phyloP scores from a whole-genome alignment of 2,888 invertebrate genomes.

The Agrochola litura region DNA sequence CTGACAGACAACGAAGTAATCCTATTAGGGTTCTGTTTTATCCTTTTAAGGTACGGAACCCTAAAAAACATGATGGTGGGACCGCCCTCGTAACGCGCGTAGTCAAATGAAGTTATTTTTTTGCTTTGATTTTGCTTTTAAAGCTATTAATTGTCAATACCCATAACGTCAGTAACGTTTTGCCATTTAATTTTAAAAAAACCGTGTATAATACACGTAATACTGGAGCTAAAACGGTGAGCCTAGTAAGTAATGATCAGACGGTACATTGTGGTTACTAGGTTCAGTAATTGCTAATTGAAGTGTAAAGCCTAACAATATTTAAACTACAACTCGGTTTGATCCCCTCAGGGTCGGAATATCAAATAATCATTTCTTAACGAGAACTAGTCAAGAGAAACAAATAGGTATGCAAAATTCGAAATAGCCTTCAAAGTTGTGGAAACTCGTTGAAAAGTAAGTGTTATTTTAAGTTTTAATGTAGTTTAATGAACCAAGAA shows the following conservation, averaged over 20 bases:
- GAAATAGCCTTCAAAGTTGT: conserved; percentile 2
- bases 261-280: conserved; percentile 10
- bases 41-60: no score
- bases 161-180: no score
- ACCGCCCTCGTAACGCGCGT: no score
- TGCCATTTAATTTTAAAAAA: background rate
- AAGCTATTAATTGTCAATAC: no score
- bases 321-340: conserved; percentile 17
- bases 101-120: background rate
- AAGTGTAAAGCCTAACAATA: conserved; percentile 32
- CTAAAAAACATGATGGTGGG: no score
- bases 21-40: no score
- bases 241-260: conserved; percentile 1
- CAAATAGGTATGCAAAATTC: background rate
- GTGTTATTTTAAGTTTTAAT: background rate
- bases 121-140: background rate
- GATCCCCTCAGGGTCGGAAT: background rate
- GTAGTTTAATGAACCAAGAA: background rate
- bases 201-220: background rate
- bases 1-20: no score
- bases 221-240: background rate
- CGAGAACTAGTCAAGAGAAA: conserved; percentile 2
- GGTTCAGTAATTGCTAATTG: conserved; percentile 25
- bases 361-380: conserved; percentile 23
- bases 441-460: background rate